Conservation (phyloP, 35 echinoderm and acorn worm species). For the Hemicentrotus pulcherrimus region DNA sequence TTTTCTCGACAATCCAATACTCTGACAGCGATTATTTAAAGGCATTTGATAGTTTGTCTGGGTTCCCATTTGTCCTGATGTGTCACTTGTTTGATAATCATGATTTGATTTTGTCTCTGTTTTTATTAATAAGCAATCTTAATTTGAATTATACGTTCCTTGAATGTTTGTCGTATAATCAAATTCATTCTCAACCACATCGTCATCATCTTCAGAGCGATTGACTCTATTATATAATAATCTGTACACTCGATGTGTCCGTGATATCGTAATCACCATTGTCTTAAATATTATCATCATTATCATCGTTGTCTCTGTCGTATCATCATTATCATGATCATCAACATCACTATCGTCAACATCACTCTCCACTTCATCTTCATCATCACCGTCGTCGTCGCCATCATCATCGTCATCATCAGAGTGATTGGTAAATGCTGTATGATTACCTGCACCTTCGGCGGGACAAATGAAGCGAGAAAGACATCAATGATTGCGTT, state of each 20-base stretch:
- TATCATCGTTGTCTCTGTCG: background rate
- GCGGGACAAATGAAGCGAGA: conserved; percentile 81
- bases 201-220: background rate
- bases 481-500: conserved; percentile 89
- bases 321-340: background rate
- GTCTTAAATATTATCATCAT: background rate
- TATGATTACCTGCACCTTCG: conserved; percentile 81
- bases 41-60: too few species aligned
- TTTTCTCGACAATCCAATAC: too few species aligned
- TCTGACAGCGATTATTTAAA: too few species aligned
- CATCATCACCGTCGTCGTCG: background rate
- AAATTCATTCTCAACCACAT: background rate
- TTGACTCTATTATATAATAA: too few species aligned
- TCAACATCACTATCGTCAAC: background rate
- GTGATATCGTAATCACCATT: background rate
- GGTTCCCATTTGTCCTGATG: too few species aligned
- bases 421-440: background rate
- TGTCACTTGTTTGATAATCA: too few species aligned
- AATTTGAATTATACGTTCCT: too few species aligned
- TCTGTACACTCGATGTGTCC: background rate
- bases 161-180: background rate
- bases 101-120: too few species aligned
- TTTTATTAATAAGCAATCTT: too few species aligned
- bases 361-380: background rate
- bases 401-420: background rate